Percentiles rank a stretch among this genome's conserved stretches.
Evolutionary conservation across 2,888 invertebrate genomes (phyloP).

Genomic region (Rhingia rostrata): DNA sequence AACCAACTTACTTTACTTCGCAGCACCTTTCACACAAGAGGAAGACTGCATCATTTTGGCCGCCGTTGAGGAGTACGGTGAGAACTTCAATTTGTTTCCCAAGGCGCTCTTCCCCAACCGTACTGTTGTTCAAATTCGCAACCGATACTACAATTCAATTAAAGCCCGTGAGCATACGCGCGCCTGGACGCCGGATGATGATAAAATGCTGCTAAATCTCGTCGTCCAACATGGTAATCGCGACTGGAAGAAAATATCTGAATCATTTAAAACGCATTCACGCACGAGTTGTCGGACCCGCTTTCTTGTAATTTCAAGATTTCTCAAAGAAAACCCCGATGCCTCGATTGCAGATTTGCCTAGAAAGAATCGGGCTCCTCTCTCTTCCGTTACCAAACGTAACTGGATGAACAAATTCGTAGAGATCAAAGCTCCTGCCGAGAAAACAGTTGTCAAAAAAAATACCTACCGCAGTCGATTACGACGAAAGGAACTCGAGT

Average conservation of each 20-base stretch:
- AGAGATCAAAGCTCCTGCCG: conserved; percentile 75
- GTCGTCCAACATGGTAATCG: conserved; percentile 83
- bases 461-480: conserved; percentile 55
- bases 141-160: conserved; percentile 85
- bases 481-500: conserved; percentile 71
- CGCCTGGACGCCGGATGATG: conserved; percentile 87
- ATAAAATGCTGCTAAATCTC: conserved; percentile 85
- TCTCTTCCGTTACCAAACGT: conserved; percentile 76
- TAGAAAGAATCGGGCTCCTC: conserved; percentile 75
- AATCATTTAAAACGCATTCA: conserved; percentile 84
- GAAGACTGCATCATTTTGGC: conserved; percentile 88
- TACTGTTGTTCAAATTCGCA: conserved; percentile 85
- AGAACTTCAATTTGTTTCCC: conserved; percentile 85
- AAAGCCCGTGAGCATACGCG: conserved; percentile 81
- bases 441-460: conserved; percentile 10
- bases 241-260: conserved; percentile 84
- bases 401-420: conserved; percentile 80
- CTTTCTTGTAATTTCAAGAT: conserved; percentile 84
- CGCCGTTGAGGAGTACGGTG: conserved; percentile 86
- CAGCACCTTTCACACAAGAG: conserved; percentile 85
- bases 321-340: conserved; percentile 84
- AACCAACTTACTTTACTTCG: neutral
- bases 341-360: conserved; percentile 78
- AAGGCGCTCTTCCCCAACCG: conserved; percentile 86
- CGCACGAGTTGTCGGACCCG: conserved; percentile 86